Evolutionary conservation across 2,113 vertebrate genomes (phyloP), one percentile per base, ranked within the genome.

Genomic region (Callipepla californica): DNA sequence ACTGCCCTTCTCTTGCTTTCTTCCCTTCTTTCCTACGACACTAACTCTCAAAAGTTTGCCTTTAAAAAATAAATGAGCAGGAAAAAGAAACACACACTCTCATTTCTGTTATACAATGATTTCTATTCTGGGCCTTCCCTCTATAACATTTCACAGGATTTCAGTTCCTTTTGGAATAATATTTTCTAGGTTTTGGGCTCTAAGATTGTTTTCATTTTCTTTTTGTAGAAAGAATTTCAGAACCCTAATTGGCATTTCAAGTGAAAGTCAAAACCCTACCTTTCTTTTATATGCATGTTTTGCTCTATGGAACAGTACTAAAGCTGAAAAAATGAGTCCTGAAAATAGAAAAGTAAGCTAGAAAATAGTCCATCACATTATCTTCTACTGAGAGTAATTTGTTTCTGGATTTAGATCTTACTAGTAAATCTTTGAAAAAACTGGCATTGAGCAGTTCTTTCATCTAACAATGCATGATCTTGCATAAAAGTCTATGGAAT

Each of bases 321-420:
- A 89, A 87, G 50, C 50, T 66, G 66, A 84, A 93, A 92, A 58
- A 87, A 11, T 4, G 2, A 79, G 26, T 42, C 53, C 62, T 91
- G 90, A 87, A 89, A 95, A 90, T 17, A 73, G 83, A 91, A 95
- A 95, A 95, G 81, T 72, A 79, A 94, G 47, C 42, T 38, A 69
- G 51, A 92, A 93, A 86, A 72, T 44, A 11, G 90, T 81, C 66
- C 69, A 89, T 86, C 77, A 47, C 28, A 32, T 19, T 63, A 53
- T 47, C 28, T 85, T 80, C n/a, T 62, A 85, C 63, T 55, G 70
- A 90, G 94, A 85, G 58, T 48, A 92, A 63, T 93, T 91, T 80
- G 45, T 9, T 3, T 76, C 91, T 25, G 53, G 58, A 92, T 90
- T 95, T 96, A 57, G 90, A 95, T 90, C 76, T 88, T 78, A 76